phyloP scores from a whole-genome alignment of 1,140 invertebrate genomes.

The Caenorhabditis brenneri region DNA sequence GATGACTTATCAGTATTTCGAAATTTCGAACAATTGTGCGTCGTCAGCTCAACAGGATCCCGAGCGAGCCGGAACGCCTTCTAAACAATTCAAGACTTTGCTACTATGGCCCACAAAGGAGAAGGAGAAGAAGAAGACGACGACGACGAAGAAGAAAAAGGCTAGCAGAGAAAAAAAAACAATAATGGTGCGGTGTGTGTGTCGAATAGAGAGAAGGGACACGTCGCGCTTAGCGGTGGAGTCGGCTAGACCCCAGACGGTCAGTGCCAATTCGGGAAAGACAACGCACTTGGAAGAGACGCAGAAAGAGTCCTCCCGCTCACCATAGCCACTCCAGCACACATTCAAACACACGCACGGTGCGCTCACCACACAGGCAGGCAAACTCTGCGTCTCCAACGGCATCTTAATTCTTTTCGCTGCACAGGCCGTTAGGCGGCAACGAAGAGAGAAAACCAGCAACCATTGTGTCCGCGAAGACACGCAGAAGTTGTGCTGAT shows the following conservation, averaged over 20 bases:
- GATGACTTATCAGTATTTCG: constrained; percentile 15
- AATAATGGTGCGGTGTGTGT: constrained; percentile 29
- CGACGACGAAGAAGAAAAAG: background rate
- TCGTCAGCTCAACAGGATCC: background rate
- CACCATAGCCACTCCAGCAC: background rate
- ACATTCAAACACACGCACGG: background rate
- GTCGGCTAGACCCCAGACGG: background rate
- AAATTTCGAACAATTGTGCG: background rate
- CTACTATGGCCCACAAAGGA: background rate
- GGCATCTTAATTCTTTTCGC: background rate
- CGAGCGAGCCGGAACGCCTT: background rate
- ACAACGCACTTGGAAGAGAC: background rate
- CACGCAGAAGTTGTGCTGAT: background rate
- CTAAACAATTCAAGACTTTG: background rate
- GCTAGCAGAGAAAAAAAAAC: constrained; percentile 31
- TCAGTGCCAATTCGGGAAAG: background rate
- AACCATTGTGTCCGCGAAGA: background rate
- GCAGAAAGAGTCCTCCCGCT: background rate
- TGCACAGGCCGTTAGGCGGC: background rate
- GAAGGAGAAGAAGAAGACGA: background rate
- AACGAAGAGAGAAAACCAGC: background rate
- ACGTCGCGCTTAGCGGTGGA: background rate
- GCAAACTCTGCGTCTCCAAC: background rate
- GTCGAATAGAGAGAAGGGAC: background rate
- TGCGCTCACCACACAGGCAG: background rate